Evolutionary conservation across 2,113 vertebrate species (phyloP), one percentile per base, ranked within the genome.

Genomic region (Siphamia tubifer): DNA sequence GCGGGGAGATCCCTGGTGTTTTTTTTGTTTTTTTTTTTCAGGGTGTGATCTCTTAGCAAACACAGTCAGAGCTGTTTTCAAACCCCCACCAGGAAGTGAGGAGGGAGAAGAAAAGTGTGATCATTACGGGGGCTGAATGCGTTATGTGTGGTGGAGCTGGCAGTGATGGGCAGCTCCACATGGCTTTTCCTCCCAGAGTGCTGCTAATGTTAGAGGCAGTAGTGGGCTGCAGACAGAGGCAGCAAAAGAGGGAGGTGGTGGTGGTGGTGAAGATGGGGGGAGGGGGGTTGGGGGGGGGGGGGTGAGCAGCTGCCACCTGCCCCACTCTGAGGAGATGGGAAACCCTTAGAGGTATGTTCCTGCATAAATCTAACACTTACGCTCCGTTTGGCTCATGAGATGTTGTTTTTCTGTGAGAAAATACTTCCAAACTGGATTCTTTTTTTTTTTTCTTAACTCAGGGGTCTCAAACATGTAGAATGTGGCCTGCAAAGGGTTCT

Each of bases 141-240:
- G 40, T 63, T 51, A 36, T 58, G 36, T 73, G 65, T 38, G 52
- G 47, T 43, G 61, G 17, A 47, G 74, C 56, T 72, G 60, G 57
- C 30, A 56, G 60, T 83, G 77, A 83, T 73, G 49, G 53, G 67
- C 60, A 76, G 71, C 85, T 81, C 85, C 84, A 81, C 85, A 84
- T 89, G 87, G 78, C 73, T 81, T 79, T 79, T 78, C 55, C 58
- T 85, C 80, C 69, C 44, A 65, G 42, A 86, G 81, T 66, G 31
- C 74, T 77, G 74, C 76, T 79, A 83, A 88, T 87, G 87, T 88
- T 81, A 60, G 72, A 74, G 85, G 68, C 78, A 48, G 58, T n/a
- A 28, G 66, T 82, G 74, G 81, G 83, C 72, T 67, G 83, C 54
- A 81, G 73, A 53, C 64, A 48, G 70, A 73, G 51, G 34, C 19